phyloP scores from a whole-genome alignment of 2,888 invertebrate species.

The Blomia tropicalis region DNA sequence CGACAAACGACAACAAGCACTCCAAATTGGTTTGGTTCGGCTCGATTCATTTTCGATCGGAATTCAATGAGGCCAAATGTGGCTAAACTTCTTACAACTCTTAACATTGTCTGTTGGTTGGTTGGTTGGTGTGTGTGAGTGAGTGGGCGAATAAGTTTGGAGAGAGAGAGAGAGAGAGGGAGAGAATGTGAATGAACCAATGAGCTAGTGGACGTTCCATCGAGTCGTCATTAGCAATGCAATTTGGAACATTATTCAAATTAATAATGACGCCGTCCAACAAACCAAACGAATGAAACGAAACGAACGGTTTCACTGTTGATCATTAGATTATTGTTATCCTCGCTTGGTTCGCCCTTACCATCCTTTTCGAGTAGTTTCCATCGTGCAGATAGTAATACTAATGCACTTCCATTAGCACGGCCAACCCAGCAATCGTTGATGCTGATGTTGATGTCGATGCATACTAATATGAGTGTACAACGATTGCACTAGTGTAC shows the following conservation, averaged over 20 bases:
- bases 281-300: no score
- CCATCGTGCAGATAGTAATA: no score
- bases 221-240: slow-evolving; percentile 10
- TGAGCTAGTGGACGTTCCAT: not conserved
- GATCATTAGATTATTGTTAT: slow-evolving; percentile 15
- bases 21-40: no score
- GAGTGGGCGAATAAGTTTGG: not conserved
- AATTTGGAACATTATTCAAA: slow-evolving; percentile 9
- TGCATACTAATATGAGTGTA: not conserved
- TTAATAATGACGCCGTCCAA: slow-evolving; percentile 12
- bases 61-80: no score
- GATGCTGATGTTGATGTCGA: not conserved
- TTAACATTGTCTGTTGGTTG: not conserved
- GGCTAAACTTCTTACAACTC: no score
- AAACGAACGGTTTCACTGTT: not conserved
- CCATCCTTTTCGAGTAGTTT: not conserved
- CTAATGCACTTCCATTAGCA: not conserved
- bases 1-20: no score
- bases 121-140: not conserved
- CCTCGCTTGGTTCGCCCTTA: not conserved
- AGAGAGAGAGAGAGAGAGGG: slow-evolving; percentile 15
- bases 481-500: not conserved
- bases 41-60: no score
- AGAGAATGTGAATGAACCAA: slow-evolving; percentile 24
- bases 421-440: not conserved